A percentile compares a stretch with the other conserved stretches of the same genome.
Conservation (phyloP, 2,888 invertebrate species). For the Hermaeophaga mercurialis region DNA sequence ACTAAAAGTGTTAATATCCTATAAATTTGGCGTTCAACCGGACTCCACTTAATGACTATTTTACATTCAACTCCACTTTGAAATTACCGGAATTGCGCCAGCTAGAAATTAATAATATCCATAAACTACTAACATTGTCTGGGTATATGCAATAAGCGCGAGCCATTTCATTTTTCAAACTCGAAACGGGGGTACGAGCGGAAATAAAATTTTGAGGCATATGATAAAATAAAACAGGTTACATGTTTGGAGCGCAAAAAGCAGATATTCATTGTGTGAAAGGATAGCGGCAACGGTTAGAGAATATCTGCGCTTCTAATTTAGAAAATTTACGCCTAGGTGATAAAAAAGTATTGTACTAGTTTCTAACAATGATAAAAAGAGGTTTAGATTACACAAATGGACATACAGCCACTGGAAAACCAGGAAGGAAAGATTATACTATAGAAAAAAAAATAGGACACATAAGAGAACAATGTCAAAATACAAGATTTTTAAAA, state of each 20-base stretch:
- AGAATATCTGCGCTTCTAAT: not conserved
- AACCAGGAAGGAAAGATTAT: too few species aligned
- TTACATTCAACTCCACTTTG: constrained; percentile 36
- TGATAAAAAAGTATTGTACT: too few species aligned
- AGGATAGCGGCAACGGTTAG: not conserved
- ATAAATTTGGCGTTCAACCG: not conserved
- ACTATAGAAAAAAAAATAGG: too few species aligned
- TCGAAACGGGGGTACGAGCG: not conserved
- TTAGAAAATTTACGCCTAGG: not conserved
- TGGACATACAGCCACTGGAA: too few species aligned
- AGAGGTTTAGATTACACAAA: too few species aligned
- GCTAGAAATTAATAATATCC: constrained; percentile 32
- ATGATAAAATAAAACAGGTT: not conserved
- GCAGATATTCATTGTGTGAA: not conserved
- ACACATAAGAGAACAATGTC: too few species aligned
- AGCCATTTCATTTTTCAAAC: constrained; percentile 20
- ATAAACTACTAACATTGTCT: constrained; percentile 30
- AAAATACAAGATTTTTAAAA: too few species aligned
- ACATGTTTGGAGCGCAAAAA: not conserved
- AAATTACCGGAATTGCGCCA: constrained; percentile 35
- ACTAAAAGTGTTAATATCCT: too few species aligned
- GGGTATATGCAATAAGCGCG: constrained; percentile 22
- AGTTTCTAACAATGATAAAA: too few species aligned
- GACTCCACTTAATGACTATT: constrained; percentile 28
- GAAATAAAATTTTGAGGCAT: constrained; percentile 6